Conservation (phyloP, 2,113 vertebrate genomes). For the Colinus virginianus region DNA sequence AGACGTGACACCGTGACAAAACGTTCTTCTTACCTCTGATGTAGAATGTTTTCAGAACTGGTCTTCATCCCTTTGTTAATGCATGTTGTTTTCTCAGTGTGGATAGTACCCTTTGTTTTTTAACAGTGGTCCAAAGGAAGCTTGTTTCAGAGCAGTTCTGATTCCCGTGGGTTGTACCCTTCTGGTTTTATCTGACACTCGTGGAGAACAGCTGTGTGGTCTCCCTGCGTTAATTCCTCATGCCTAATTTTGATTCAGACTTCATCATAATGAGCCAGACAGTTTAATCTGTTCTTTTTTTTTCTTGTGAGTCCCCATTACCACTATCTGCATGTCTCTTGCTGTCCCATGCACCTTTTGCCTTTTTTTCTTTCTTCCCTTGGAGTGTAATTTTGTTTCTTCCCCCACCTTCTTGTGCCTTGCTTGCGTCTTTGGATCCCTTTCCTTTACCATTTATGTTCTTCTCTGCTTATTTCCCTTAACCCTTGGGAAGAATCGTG, state of each 20-base stretch:
- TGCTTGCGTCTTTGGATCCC: not conserved
- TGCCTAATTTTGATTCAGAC: not conserved
- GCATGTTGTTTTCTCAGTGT: not conserved
- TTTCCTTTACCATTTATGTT: not conserved
- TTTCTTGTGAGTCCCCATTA: not conserved
- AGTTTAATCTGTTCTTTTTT: fast-evolving
- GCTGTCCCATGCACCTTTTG: not conserved
- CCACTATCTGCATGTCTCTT: not conserved
- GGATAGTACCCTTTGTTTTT: not conserved
- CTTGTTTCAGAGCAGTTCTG: not conserved
- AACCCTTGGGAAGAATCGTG: not conserved
- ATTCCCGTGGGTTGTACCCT: not conserved
- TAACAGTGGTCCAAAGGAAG: not conserved
- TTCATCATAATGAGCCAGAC: not conserved
- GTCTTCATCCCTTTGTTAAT: not conserved
- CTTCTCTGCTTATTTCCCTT: not conserved
- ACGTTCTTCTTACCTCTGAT: not conserved
- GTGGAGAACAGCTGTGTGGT: not conserved
- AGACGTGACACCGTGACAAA: not conserved
- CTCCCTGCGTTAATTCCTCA: not conserved
- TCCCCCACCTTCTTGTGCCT: not conserved
- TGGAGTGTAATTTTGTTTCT: not conserved
- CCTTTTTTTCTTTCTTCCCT: not conserved
- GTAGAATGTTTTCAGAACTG: not conserved
- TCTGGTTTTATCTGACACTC: not conserved